Evolutionary conservation across 2,888 invertebrate genomes (phyloP).

Genomic region (Luperina nickerlii): DNA sequence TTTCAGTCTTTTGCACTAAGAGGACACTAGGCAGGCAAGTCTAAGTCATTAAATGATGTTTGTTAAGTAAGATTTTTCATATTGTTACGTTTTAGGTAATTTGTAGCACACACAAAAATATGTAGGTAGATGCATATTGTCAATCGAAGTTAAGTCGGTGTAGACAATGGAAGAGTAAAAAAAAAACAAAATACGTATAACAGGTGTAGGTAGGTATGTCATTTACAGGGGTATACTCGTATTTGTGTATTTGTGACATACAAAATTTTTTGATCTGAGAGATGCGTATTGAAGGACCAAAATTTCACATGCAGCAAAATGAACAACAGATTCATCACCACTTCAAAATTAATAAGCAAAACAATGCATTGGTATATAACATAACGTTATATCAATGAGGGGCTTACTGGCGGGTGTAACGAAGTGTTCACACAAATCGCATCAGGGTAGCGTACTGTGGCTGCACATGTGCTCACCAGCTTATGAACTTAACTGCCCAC

Average conservation of each 20-base stretch:
- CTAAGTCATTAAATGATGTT: too few relatives aligned
- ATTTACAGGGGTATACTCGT: too few relatives aligned
- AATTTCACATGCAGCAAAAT: neutral
- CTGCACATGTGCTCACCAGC: conserved; percentile 83
- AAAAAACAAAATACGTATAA: too few relatives aligned
- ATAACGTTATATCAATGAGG: conserved; percentile 72
- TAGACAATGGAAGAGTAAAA: neutral
- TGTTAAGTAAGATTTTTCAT: too few relatives aligned
- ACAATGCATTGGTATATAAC: conserved; percentile 51
- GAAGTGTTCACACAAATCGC: conserved; percentile 85
- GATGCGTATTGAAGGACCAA: neutral
- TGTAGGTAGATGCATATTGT: neutral
- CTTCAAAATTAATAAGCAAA: conserved; percentile 53
- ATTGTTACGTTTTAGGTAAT: too few relatives aligned
- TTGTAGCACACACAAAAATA: too few relatives aligned
- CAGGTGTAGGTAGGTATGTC: too few relatives aligned
- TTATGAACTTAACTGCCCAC: conserved; percentile 74
- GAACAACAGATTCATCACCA: neutral
- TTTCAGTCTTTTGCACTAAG: neutral
- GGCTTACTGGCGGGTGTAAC: conserved; percentile 82
- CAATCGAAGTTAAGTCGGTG: too few relatives aligned
- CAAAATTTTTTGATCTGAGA: neutral
- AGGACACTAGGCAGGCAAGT: too few relatives aligned
- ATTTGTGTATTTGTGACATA: too few relatives aligned
- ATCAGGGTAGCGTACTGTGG: conserved; percentile 76